Percentiles rank a stretch among this genome's conserved stretches.
Evolutionary conservation across 2,888 invertebrate species (phyloP).

Genomic region (Idaea aversata): DNA sequence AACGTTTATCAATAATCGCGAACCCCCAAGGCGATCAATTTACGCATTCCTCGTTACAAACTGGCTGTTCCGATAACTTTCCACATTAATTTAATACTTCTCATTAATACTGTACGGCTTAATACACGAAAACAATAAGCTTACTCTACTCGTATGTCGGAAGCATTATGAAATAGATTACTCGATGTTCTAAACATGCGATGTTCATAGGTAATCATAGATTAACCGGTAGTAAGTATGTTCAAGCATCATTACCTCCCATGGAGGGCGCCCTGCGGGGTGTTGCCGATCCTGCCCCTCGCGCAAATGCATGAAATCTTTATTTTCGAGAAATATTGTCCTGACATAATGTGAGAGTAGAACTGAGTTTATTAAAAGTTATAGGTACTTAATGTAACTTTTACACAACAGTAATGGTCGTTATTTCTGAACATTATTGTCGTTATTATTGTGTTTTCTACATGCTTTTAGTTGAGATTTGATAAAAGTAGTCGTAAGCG

Average conservation of each 20-base stretch:
- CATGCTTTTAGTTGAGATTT: not conserved
- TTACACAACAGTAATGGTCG: not conserved
- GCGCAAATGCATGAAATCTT: slow-evolving; percentile 6
- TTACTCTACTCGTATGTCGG: slow-evolving; percentile 15
- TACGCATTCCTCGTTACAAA: slow-evolving; percentile 13
- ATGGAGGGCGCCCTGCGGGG: slow-evolving; percentile 28
- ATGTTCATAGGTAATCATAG: slow-evolving; percentile 16
- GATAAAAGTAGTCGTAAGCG: too few relatives aligned
- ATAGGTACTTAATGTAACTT: not conserved
- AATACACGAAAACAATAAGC: slow-evolving; percentile 18
- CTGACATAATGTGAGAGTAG: not conserved
- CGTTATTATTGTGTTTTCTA: not conserved
- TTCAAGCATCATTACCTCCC: slow-evolving; percentile 30
- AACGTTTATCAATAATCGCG: not conserved
- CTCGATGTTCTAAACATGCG: slow-evolving; percentile 7
- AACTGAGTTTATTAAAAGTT: not conserved
- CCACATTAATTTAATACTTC: slow-evolving; percentile 14
- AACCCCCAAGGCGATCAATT: slow-evolving; percentile 13
- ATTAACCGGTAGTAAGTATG: slow-evolving; percentile 25
- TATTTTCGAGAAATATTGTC: slow-evolving; percentile 1
- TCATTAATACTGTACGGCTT: slow-evolving; percentile 18
- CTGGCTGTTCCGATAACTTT: slow-evolving; percentile 16
- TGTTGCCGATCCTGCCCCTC: slow-evolving; percentile 13
- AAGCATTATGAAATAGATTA: slow-evolving; percentile 14
- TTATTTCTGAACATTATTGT: not conserved